phyloP scores from a whole-genome alignment of 2,888 invertebrate genomes.

The Horisme vitalbata region DNA sequence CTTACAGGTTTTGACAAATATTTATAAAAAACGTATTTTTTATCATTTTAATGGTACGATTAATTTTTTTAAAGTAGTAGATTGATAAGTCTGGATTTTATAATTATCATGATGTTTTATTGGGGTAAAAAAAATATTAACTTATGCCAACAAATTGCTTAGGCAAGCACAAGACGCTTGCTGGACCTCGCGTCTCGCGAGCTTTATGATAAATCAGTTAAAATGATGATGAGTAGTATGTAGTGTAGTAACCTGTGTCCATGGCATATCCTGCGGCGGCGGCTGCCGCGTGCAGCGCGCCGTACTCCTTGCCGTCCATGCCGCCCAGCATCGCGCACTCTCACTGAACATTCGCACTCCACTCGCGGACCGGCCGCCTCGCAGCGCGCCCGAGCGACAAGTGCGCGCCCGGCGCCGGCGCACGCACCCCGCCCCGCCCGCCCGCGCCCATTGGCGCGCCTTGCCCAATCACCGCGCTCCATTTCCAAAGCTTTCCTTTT shows the following conservation, averaged over 20 bases:
- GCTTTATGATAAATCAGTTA: too few species aligned
- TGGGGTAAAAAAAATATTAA: too few species aligned
- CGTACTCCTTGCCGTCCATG: constrained; percentile 80
- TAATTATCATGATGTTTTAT: too few species aligned
- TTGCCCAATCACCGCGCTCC: constrained; percentile 78
- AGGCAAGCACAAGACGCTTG: too few species aligned
- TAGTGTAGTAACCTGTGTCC: constrained; percentile 39
- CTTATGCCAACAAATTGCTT: too few species aligned
- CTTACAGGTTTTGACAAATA: too few species aligned
- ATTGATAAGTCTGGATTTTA: too few species aligned
- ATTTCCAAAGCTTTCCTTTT: constrained; percentile 78
- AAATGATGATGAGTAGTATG: background rate
- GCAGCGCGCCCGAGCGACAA: constrained; percentile 49
- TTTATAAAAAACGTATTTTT: too few species aligned
- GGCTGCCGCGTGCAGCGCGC: constrained; percentile 76
- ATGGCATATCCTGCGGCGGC: constrained; percentile 72
- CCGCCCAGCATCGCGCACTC: constrained; percentile 71
- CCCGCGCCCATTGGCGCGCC: constrained; percentile 73
- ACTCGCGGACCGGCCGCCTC: constrained; percentile 54
- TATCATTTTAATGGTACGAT: too few species aligned
- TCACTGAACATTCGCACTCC: constrained; percentile 42
- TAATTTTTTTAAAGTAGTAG: too few species aligned
- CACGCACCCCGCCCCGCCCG: constrained; percentile 48
- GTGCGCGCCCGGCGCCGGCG: constrained; percentile 52
- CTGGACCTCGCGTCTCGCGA: too few species aligned